phyloP scores from a whole-genome alignment of 1,140 invertebrate genomes.

The Eurosta solidaginis region DNA sequence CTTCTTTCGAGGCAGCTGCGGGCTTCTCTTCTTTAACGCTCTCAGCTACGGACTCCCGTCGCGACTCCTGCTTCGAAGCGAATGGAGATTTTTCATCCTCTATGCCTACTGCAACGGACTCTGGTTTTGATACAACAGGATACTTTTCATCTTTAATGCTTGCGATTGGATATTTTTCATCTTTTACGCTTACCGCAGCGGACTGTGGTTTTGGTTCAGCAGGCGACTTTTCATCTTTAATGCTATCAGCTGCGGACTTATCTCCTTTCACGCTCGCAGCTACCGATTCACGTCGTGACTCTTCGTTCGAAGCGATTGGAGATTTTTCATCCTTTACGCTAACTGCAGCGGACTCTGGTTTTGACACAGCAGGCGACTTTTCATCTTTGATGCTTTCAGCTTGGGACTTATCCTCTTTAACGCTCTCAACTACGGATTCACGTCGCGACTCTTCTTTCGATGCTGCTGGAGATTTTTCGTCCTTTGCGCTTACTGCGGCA shows the following conservation, averaged over 20 bases:
- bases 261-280: too few relatives aligned
- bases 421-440: not conserved
- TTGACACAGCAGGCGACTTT: too few relatives aligned
- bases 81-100: conserved; percentile 36
- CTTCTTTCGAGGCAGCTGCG: conserved; percentile 13
- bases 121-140: too few relatives aligned
- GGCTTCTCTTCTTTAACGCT: conserved; percentile 33
- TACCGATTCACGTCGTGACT: conserved; percentile 19
- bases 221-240: conserved; percentile 16
- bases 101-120: too few relatives aligned
- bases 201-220: conserved; percentile 37
- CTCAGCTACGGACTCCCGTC: too few relatives aligned
- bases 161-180: conserved; percentile 34
- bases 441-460: conserved; percentile 38
- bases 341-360: too few relatives aligned
- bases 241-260: conserved; percentile 36
- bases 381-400: not conserved
- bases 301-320: conserved; percentile 34
- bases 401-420: too few relatives aligned
- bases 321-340: conserved; percentile 40
- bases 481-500: conserved; percentile 34
- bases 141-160: conserved; percentile 38
- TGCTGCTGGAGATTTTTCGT: conserved; percentile 35
- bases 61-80: conserved; percentile 34
- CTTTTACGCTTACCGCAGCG: conserved; percentile 33